Evolutionary conservation across 2,888 invertebrate genomes (phyloP).

Genomic region (Ophion obscuratus): DNA sequence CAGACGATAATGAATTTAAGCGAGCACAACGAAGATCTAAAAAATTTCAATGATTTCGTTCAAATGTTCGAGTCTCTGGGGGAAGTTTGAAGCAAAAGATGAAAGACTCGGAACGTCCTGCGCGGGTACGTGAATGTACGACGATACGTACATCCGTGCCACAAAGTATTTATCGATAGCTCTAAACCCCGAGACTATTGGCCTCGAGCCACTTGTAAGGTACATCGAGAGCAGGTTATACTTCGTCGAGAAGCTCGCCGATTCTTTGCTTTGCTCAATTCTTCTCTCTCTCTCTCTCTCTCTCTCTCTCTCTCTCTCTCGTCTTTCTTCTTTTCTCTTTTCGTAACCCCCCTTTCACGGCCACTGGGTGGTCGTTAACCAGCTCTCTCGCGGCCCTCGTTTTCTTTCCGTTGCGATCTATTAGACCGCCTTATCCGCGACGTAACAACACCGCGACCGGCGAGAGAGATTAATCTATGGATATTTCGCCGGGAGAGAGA

Average conservation of each 20-base stretch:
- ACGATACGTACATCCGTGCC: conserved; percentile 24
- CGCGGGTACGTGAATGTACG: background rate
- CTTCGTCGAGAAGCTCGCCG: conserved; percentile 48
- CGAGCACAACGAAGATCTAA: too few relatives aligned
- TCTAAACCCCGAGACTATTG: conserved; percentile 31
- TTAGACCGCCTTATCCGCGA: conserved; percentile 58
- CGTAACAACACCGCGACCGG: conserved; percentile 53
- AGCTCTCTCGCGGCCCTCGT: conserved; percentile 48
- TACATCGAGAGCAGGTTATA: conserved; percentile 50
- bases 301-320: too few relatives aligned
- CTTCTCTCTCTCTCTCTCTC: too few relatives aligned
- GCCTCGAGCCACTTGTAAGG: conserved; percentile 37
- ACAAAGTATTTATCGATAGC: conserved; percentile 64
- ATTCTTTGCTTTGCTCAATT: conserved; percentile 42
- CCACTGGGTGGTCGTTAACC: conserved; percentile 68
- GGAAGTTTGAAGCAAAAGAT: too few relatives aligned
- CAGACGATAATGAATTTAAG: too few relatives aligned
- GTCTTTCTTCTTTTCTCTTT: conserved; percentile 37
- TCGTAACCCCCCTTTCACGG: conserved; percentile 56
- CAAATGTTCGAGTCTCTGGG: too few relatives aligned
- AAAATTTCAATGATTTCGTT: too few relatives aligned
- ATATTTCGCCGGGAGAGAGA: conserved; percentile 25
- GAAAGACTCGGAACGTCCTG: too few relatives aligned
- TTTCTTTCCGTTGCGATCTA: conserved; percentile 62
- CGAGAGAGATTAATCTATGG: conserved; percentile 55